A percentile compares a stretch with the other conserved stretches of the same genome.
Evolutionary conservation across 2,113 vertebrate species (phyloP).

Genomic region (Sturnus vulgaris): DNA sequence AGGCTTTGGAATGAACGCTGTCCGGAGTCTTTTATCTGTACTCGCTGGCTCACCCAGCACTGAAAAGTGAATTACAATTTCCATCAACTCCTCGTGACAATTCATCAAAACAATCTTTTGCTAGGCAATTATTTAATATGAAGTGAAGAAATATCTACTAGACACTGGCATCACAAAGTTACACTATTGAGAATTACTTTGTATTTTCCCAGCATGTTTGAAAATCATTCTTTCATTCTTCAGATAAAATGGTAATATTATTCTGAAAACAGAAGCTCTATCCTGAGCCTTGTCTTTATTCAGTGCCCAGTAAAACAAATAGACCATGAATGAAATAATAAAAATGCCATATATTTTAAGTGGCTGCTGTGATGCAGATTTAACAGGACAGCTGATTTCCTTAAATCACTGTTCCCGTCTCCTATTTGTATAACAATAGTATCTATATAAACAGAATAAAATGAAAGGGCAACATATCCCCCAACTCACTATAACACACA

Average conservation of each 20-base stretch:
- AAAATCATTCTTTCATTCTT: constrained; percentile 64
- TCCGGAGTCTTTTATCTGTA: constrained; percentile 18
- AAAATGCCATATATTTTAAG: constrained; percentile 61
- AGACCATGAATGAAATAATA: constrained; percentile 64
- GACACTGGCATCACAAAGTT: constrained; percentile 29
- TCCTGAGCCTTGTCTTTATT: not conserved
- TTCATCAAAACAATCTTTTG: constrained; percentile 37
- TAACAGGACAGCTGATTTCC: constrained; percentile 34
- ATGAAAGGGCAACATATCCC: not conserved
- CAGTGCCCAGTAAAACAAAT: constrained; percentile 59
- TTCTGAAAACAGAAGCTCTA: constrained; percentile 48
- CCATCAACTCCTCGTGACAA: constrained; percentile 29
- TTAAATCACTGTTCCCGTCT: not conserved
- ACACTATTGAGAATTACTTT: constrained; percentile 24
- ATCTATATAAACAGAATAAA: not conserved
- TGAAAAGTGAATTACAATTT: constrained; percentile 10
- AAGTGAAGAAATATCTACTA: constrained; percentile 61
- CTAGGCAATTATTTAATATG: constrained; percentile 41
- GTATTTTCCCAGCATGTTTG: constrained; percentile 34
- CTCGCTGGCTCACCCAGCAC: not conserved
- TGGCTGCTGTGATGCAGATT: constrained; percentile 45
- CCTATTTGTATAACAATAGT: not conserved
- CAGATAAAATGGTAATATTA: constrained; percentile 59
- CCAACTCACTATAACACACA: not conserved
- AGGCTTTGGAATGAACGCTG: not conserved